phyloP scores from a whole-genome alignment of 53 echinoderm and acorn worm genomes.

The Astropecten irregularis region DNA sequence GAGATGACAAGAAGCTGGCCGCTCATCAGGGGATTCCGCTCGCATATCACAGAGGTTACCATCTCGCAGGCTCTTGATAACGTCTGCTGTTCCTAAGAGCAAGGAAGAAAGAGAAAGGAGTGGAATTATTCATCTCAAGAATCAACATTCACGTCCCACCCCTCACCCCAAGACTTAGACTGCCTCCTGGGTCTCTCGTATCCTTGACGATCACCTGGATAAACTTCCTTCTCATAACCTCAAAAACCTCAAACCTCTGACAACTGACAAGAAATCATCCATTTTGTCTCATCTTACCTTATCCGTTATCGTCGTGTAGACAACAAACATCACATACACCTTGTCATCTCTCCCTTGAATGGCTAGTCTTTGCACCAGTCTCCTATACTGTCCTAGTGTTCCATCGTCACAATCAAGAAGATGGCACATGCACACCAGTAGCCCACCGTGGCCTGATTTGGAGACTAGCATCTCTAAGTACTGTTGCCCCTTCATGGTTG shows the following conservation, averaged over 20 bases:
- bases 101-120: too few species aligned
- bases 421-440: conserved; percentile 26
- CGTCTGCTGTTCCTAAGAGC: conserved; percentile 3
- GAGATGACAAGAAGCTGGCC: conserved; percentile 75
- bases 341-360: not conserved
- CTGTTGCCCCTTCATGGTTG: conserved; percentile 9
- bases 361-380: conserved; percentile 32
- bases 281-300: conserved; percentile 13
- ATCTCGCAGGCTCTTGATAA: conserved; percentile 60
- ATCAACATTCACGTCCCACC: too few species aligned
- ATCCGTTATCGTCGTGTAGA: conserved; percentile 30
- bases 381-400: conserved; percentile 25
- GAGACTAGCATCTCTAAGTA: conserved; percentile 27
- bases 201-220: too few species aligned
- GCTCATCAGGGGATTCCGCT: conserved; percentile 67
- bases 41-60: conserved; percentile 60
- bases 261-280: not conserved
- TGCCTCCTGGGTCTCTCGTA: too few species aligned
- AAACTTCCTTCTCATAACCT: too few species aligned
- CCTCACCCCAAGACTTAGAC: too few species aligned
- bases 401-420: conserved; percentile 10
- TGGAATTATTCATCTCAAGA: too few species aligned
- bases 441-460: conserved; percentile 11
- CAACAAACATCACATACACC: conserved; percentile 38
- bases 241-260: too few species aligned